phyloP scores from a whole-genome alignment of 2,113 vertebrate genomes.

The Ophthalmolycus amberensis region DNA sequence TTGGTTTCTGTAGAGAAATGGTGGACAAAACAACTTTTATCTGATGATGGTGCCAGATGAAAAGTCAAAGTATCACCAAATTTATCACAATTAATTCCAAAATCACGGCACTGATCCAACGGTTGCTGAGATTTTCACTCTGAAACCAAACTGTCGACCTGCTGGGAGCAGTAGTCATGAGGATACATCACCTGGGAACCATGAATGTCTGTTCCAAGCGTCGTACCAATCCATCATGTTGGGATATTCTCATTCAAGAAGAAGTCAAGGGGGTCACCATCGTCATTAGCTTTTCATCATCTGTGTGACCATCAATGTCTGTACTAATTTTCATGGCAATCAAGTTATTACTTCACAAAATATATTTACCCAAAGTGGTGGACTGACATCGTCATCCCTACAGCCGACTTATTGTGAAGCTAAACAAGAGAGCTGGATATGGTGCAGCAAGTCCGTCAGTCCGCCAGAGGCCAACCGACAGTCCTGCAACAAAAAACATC shows the following conservation, averaged over 20 bases:
- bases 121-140: neutral
- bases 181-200: neutral
- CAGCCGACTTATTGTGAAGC: no score
- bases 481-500: neutral
- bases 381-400: neutral
- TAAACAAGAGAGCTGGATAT: neutral
- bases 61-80: neutral
- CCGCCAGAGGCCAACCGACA: neutral
- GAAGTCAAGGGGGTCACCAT: neutral
- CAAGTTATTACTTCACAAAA: neutral
- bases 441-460: neutral
- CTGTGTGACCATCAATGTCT: neutral
- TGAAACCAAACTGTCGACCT: neutral
- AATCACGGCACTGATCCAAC: no score
- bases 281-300: neutral
- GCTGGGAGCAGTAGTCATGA: neutral
- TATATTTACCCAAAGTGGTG: neutral
- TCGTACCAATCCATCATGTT: neutral
- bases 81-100: neutral
- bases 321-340: neutral
- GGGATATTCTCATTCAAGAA: neutral
- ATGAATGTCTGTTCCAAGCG: neutral
- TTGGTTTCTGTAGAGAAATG: neutral
- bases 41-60: neutral
- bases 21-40: neutral